phyloP scores from a whole-genome alignment of 2,888 invertebrate genomes.

The Eubasilissa splendida region DNA sequence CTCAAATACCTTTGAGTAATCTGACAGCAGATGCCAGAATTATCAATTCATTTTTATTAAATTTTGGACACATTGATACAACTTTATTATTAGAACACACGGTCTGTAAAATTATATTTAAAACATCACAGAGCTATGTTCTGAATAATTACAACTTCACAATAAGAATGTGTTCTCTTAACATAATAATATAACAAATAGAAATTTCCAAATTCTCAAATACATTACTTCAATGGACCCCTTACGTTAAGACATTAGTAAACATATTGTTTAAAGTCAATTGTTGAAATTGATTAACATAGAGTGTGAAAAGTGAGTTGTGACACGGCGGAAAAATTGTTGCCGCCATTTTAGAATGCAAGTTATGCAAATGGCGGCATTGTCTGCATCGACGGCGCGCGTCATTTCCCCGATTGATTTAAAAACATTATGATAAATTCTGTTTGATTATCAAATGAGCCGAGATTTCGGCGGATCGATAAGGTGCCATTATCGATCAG shows the following conservation, averaged over 20 bases:
- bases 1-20: too few species aligned
- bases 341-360: neutral
- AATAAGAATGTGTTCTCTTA: too few species aligned
- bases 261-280: constrained; percentile 7
- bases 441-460: constrained; percentile 16
- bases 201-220: too few species aligned
- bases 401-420: neutral
- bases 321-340: neutral
- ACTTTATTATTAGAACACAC: too few species aligned
- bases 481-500: neutral
- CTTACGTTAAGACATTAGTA: neutral
- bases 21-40: too few species aligned
- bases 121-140: too few species aligned
- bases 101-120: too few species aligned
- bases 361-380: neutral
- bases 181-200: too few species aligned
- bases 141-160: too few species aligned
- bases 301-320: neutral
- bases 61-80: too few species aligned
- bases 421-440: neutral
- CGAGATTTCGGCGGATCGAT: constrained; percentile 9
- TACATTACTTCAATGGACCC: too few species aligned
- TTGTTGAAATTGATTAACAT: neutral
- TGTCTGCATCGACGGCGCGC: neutral
- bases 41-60: too few species aligned